phyloP scores from a whole-genome alignment of 2,113 vertebrate genomes.

The Odontesthes bonariensis region DNA sequence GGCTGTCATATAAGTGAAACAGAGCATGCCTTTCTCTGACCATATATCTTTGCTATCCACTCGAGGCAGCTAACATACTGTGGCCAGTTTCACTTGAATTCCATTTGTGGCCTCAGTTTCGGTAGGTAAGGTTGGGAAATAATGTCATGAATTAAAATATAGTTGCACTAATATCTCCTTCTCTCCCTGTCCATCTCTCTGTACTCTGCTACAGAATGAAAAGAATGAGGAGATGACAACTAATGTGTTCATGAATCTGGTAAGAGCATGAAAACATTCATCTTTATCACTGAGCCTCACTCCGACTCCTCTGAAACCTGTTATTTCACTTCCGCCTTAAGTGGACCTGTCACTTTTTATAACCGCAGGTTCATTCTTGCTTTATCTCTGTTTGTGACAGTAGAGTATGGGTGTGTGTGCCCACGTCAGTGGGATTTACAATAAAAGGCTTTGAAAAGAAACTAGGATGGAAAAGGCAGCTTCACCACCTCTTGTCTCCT shows the following conservation, averaged over 20 bases:
- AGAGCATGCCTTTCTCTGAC: no score
- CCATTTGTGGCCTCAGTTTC: background rate
- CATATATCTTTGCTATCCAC: no score
- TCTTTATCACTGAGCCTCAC: slow-evolving; percentile 35
- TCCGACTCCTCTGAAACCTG: slow-evolving; percentile 9
- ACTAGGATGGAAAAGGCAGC: slow-evolving; percentile 12
- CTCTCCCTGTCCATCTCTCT: slow-evolving; percentile 25
- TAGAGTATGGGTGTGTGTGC: slow-evolving; percentile 8
- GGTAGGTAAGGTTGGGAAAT: no score
- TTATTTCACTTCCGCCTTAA: slow-evolving; percentile 39
- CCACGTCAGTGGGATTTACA: slow-evolving; percentile 10
- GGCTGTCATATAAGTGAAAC: background rate
- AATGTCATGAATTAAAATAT: slow-evolving; percentile 1
- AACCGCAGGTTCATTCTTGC: slow-evolving; percentile 47
- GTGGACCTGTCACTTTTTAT: slow-evolving; percentile 72
- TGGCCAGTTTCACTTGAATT: background rate
- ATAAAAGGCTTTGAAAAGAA: slow-evolving; percentile 33
- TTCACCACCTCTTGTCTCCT: slow-evolving; percentile 13
- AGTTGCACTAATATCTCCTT: background rate
- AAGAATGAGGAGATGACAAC: slow-evolving; percentile 91
- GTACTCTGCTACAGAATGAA: slow-evolving; percentile 81
- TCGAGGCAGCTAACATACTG: no score
- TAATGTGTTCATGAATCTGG: slow-evolving; percentile 91
- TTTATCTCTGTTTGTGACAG: slow-evolving; percentile 49
- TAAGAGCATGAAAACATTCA: slow-evolving; percentile 60